phyloP scores from a whole-genome alignment of 2,113 vertebrate genomes.

The Sapajus apella region DNA sequence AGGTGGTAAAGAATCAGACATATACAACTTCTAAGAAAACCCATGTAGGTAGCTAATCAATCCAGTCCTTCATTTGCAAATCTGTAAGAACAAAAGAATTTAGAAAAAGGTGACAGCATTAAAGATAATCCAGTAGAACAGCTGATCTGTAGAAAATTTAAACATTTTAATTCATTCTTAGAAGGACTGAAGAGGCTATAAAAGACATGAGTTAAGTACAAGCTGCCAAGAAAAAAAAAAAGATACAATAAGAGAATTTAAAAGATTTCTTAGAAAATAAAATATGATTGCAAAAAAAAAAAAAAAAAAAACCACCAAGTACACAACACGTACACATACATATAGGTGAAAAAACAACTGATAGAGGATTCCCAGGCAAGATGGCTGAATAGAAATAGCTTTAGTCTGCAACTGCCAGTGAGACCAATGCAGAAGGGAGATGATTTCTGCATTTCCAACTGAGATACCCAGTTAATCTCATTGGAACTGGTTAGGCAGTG shows the following conservation, averaged over 20 bases:
- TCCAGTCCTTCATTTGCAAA: neutral
- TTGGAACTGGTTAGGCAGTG: too few relatives aligned
- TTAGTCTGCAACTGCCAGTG: too few relatives aligned
- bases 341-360: neutral
- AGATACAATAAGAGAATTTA: neutral
- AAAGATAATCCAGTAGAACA: neutral
- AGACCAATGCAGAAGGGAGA: too few relatives aligned
- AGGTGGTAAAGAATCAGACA: neutral
- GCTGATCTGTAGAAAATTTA: neutral
- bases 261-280: conserved; percentile 44
- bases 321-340: neutral
- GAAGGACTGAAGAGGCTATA: neutral
- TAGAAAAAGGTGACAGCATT: neutral
- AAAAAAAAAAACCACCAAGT: neutral
- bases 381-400: too few relatives aligned
- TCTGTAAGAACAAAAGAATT: neutral
- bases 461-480: too few relatives aligned
- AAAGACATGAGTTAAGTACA: neutral
- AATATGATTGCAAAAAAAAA: neutral
- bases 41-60: neutral
- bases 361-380: too few relatives aligned
- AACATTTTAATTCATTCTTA: neutral
- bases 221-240: neutral
- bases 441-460: too few relatives aligned
- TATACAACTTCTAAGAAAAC: neutral